Base-by-base conservation (phyloP, 2,113 vertebrate species). In the Ivindomyrus marchei region DNA sequence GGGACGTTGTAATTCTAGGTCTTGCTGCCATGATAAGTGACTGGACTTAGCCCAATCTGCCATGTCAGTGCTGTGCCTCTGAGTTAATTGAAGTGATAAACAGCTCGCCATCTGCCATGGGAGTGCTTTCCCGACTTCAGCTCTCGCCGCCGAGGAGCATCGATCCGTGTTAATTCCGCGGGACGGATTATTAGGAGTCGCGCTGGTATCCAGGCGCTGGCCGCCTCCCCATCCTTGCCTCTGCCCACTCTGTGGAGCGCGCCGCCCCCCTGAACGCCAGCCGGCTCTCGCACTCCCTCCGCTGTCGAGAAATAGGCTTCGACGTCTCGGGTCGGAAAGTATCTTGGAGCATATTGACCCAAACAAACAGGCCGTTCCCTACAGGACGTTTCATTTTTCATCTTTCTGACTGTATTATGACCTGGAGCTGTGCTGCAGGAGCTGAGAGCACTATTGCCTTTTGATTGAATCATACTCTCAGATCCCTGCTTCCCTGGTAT, bases 61-160 rank as follows among this genome's bases (percentile, higher is more conserved):
- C 90, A 49, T 90, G 88, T 90, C 91, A 88, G 89, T 49, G 87
- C 88, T 91, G 92, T 92, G 91, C 88, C 88, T 91, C 77, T 42
- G 86, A 92, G 92, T 91, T 92, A 92, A 94, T 94, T 93, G 92
- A 92, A 93, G 92, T 93, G 93, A 93, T 94, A 92, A 92, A 93
- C 93, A 92, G 93, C 90, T 46, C 89, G 89, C 92, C 92, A 93
- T 92, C 92, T 94, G 92, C 92, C 92, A 90, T 39, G 47, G 88
- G 88, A 91, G 89, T 90, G 88, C 89, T 91, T 92, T 91, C 91
- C 91, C 10, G 88, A 93, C 91, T 52, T 91, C 91, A 92, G 91
- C 92, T 87, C 70, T 42, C 90, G 74, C 91, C 90, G 85, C 45
- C 11, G 50, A 88, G 90, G 77, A 70, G 87, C 90, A 94, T 93